phyloP scores from a whole-genome alignment of 2,797 vertebrate species.

The Manis javanica region DNA sequence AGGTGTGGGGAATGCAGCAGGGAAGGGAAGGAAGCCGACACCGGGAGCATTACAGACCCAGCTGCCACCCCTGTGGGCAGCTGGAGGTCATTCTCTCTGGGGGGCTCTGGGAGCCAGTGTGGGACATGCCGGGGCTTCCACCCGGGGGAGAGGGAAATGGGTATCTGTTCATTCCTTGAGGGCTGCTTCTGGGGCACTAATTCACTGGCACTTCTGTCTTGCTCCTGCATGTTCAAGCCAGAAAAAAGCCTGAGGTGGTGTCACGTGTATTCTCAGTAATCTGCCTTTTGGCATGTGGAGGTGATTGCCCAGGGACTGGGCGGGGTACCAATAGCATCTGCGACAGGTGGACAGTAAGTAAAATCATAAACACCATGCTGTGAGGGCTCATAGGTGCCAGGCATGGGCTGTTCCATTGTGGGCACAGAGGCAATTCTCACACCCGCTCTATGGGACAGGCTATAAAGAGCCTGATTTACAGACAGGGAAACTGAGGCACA shows the following conservation, averaged over 20 bases:
- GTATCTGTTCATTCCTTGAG: fast-evolving
- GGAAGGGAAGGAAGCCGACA: not conserved
- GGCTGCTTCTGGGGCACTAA: not conserved
- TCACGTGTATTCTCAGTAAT: too few relatives aligned
- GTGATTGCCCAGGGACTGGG: not conserved
- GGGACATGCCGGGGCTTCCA: fast-evolving
- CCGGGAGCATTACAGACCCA: fast-evolving
- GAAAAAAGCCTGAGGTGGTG: not conserved
- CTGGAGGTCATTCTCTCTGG: too few relatives aligned
- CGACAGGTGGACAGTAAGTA: not conserved
- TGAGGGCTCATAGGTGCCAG: fast-evolving
- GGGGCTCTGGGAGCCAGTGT: not conserved
- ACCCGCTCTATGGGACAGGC: not conserved
- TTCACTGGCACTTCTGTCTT: not conserved
- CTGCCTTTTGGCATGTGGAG: fast-evolving
- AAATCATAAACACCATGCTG: fast-evolving
- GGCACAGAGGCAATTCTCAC: not conserved
- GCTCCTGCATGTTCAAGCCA: fast-evolving
- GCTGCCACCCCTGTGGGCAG: fast-evolving
- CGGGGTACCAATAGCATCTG: fast-evolving
- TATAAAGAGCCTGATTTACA: not conserved
- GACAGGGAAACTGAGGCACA: not conserved
- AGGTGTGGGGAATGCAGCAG: not conserved
- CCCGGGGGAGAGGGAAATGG: too few relatives aligned
- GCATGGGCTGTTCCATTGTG: fast-evolving